Base-by-base conservation (phyloP, 2,113 vertebrate species). In the Cinclus mexicanus region DNA sequence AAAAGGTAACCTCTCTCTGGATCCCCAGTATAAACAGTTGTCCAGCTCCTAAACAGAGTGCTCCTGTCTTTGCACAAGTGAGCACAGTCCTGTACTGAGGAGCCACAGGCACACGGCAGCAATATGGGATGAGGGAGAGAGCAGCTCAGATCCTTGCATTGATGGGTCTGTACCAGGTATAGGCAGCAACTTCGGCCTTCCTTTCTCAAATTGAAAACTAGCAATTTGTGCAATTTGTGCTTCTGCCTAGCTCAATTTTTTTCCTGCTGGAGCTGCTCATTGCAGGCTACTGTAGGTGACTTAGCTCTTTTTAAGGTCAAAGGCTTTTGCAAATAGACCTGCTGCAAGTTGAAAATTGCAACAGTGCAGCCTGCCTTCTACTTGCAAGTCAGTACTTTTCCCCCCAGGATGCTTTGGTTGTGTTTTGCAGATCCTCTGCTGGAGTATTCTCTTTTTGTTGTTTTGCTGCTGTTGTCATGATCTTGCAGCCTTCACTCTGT, bases 121-220 rank as follows among this genome's bases (percentile, higher is more conserved):
- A n/a, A 23, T 39, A 56, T 10, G 41, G 49, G 23, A 19, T 24
- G 37, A 69, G 22, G 24, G 11, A 76, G 19, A 44, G 6, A 33
- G 25, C 55, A 53, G 41, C 49, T 83, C 31, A 60, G 31, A 65
- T 65, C 31, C 23, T 47, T 56, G 44, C 16, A 21, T 11, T 57
- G 13, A 11, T 44, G n/a, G 13, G 10, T 70, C n/a, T 2, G 0
- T 19, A 39, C 31, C 24, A 61, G 50, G 6, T 57, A 12, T 6
- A 16, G 12, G 10, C n/a, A 91, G n/a, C 7, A 83, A 39, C 17
- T 46, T 50, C 1, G 50, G 29, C 21, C 13, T 75, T 79, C 19
- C 17, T 57, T 81, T 44, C 52, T 70, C 55, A 44, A 68, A 79
- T 5, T 37, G 37, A 35, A 84, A 90, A 84, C 5, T 3, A 59